Conservation (phyloP, 2,888 invertebrate genomes). For the Polydrusus cervinus region DNA sequence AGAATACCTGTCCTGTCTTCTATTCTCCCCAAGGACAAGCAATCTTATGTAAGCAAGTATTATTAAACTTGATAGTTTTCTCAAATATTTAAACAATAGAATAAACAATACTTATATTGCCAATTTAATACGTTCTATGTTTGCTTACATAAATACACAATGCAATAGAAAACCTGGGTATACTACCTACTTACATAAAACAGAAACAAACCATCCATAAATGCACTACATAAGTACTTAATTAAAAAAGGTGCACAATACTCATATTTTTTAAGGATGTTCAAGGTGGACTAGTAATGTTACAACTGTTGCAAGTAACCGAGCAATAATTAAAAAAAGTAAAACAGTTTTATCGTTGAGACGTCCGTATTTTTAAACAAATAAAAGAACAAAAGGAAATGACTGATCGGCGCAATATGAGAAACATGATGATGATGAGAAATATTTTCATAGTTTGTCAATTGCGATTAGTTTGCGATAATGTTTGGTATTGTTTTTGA, state of each 20-base stretch:
- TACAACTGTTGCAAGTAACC: background rate
- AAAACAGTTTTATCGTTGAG: background rate
- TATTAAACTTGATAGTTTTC: conserved; percentile 41
- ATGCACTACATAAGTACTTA: background rate
- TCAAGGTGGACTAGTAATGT: conserved; percentile 33
- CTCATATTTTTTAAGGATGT: conserved; percentile 28
- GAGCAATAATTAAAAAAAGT: background rate
- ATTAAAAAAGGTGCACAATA: conserved; percentile 3
- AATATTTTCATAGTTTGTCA: no score
- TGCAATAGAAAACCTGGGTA: background rate
- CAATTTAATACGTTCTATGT: background rate
- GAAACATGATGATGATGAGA: no score
- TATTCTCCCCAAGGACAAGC: conserved; percentile 38
- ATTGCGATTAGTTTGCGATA: no score
- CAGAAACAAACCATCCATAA: background rate
- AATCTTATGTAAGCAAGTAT: conserved; percentile 45
- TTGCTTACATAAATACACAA: background rate
- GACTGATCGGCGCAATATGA: conserved; percentile 7
- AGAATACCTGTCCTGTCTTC: conserved; percentile 47
- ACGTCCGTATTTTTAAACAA: background rate
- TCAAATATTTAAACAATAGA: conserved; percentile 50
- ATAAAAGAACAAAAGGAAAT: conserved; percentile 1
- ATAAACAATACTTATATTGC: conserved; percentile 32
- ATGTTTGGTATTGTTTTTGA: no score
- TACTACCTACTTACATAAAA: background rate